Evolutionary conservation across 2,113 vertebrate species (phyloP), one percentile per base, ranked within the genome.

Genomic region (Bos taurus): DNA sequence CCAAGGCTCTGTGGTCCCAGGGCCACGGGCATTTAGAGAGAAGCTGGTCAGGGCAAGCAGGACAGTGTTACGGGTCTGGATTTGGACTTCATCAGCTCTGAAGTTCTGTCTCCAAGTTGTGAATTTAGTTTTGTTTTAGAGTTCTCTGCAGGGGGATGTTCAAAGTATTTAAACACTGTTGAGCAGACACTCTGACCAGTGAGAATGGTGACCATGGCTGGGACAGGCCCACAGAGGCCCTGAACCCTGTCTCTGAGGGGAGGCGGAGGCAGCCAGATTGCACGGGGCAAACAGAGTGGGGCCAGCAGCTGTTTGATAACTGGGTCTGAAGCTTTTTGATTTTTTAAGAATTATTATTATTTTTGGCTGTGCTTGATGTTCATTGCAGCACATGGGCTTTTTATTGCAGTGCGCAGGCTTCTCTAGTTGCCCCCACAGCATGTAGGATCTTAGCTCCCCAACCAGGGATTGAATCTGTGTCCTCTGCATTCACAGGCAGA

Each of bases 11-110:
- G 57, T 6, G 60, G 43, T 23, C 67, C 33, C 4, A 64, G 30
- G 43, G 36, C 19, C 25, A 4, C 0, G 4, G 26, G 28, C 43
- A 19, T 4, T 19, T 2, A 7, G 64, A 48, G 9, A 60, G 48
- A 52, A 21, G 25, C 16, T 8, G 13, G 82, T 57, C 90, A 28
- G 48, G 5, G 52, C 6, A 40, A 64, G 33, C 23, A 12, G 71
- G 28, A 30, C 60, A 26, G 80, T 15, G 46, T 46, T 60, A 11
- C 57, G 2, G 52, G 67, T 15, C 50, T 36, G 16, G 17, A 62
- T 15, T 21, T 25, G 90, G 52, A 86, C 67, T 74, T 40, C 30
- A 80, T 11, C 4, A 48, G 7, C 13, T 59, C 46, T 36, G 30
- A 83, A 43, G 40, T 92, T 71, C n/a, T 16, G 15, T 71, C n/a